These are phyloP conservation scores for Esox masquinongy DNA, from an alignment of 2,797 vertebrate genomes.

Conservation along the genomic window DNA sequence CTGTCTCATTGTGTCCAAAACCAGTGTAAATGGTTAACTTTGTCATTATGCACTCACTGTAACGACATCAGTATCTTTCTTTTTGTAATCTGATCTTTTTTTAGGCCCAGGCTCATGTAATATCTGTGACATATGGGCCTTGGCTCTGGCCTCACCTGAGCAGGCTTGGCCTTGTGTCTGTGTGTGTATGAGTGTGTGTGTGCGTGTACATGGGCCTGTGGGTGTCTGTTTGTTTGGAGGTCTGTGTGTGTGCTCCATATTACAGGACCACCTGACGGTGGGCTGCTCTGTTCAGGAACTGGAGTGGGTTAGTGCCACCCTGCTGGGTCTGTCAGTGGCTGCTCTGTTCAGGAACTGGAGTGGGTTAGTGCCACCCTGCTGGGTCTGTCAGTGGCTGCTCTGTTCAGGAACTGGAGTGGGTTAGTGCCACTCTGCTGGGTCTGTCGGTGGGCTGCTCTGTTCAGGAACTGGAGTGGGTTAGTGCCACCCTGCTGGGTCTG, in stretches of 20 bases:
- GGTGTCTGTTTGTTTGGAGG: not conserved
- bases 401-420: not conserved
- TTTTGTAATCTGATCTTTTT: too few relatives aligned
- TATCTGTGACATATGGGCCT: too few relatives aligned
- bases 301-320: not conserved
- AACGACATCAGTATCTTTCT: too few relatives aligned
- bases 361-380: conserved; percentile 1
- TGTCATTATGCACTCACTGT: too few relatives aligned
- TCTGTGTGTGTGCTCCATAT: not conserved
- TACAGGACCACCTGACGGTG: not conserved
- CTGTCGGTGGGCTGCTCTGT: not conserved
- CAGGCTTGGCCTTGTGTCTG: conserved; percentile 17
- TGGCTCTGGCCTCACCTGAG: conserved; percentile 2
- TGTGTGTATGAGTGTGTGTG: not conserved
- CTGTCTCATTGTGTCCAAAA: too few relatives aligned
- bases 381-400: conserved; percentile 2
- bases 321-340: conserved; percentile 5
- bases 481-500: conserved; percentile 10
- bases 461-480: not conserved
- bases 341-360: not conserved
- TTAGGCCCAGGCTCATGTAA: too few relatives aligned
- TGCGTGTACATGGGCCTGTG: not conserved
- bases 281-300: not conserved
- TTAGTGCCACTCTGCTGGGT: conserved; percentile 4
- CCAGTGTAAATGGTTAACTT: too few relatives aligned